phyloP scores from a whole-genome alignment of 2,113 vertebrate species.

The Pampusana beccarii region DNA sequence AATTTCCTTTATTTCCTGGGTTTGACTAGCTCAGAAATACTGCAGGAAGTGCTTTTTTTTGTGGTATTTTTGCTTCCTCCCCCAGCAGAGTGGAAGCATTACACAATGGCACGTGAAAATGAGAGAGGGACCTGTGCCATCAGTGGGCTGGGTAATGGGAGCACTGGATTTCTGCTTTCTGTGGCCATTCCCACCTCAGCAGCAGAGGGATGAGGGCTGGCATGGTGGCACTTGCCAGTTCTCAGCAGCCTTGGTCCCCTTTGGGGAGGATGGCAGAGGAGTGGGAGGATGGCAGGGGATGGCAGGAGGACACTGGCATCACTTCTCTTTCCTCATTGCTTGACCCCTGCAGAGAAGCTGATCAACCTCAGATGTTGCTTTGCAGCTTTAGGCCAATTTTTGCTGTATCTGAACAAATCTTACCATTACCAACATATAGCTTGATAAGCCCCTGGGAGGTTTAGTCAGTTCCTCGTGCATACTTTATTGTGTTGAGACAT shows the following conservation, averaged over 20 bases:
- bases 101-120: slow-evolving; percentile 10
- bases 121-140: neutral
- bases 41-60: slow-evolving; percentile 51
- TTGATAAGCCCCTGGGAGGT: neutral
- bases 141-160: accelerated
- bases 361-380: neutral
- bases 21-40: slow-evolving; percentile 28
- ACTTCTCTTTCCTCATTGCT: neutral
- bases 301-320: neutral
- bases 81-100: neutral
- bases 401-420: neutral
- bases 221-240: accelerated
- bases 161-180: neutral
- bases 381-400: neutral
- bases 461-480: neutral
- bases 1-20: slow-evolving; percentile 45
- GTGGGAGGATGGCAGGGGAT: neutral
- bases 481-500: neutral
- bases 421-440: neutral
- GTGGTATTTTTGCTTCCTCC: slow-evolving; percentile 38
- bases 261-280: neutral
- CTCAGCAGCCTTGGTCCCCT: neutral
- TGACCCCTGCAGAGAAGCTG: neutral
- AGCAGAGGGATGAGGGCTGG: accelerated
- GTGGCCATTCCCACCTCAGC: neutral